A percentile compares a stretch with the other conserved stretches of the same genome.
These are phyloP conservation scores for Shinisaurus crocodilurus DNA, from an alignment of 2,113 vertebrate species.

Conservation along the genomic window DNA sequence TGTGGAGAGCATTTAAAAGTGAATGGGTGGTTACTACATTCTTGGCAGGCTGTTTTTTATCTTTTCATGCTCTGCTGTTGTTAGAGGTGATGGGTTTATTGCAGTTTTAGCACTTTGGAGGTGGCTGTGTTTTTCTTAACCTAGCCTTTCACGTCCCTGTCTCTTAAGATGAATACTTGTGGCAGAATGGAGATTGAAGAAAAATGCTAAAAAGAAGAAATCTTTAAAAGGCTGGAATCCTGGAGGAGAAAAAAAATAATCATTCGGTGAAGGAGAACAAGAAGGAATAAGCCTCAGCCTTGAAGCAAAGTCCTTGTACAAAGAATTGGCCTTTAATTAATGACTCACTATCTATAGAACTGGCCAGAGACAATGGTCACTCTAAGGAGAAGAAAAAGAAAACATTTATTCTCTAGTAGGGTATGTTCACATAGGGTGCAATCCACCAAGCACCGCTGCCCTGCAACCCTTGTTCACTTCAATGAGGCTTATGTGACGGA, in stretches of 20 bases:
- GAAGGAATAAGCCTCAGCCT: slow-evolving; percentile 60
- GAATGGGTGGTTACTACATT: slow-evolving; percentile 95
- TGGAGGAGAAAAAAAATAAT: slow-evolving; percentile 52
- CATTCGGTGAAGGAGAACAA: slow-evolving; percentile 66
- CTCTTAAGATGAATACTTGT: slow-evolving; percentile 73
- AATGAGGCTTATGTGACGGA: slow-evolving; percentile 12
- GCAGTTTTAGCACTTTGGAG: slow-evolving; percentile 96
- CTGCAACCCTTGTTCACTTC: slow-evolving; percentile 17
- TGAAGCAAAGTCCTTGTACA: slow-evolving; percentile 68
- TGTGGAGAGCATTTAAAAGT: slow-evolving; percentile 98
- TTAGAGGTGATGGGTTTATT: slow-evolving; percentile 98
- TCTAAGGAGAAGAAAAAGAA: slow-evolving; percentile 74
- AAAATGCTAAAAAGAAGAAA: slow-evolving; percentile 68
- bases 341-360: slow-evolving; percentile 72
- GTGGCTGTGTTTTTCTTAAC: slow-evolving; percentile 83
- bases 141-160: slow-evolving; percentile 73
- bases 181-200: slow-evolving; percentile 66
- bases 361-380: slow-evolving; percentile 74
- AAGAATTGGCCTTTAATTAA: slow-evolving; percentile 79
- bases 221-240: slow-evolving; percentile 48
- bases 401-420: slow-evolving; percentile 62
- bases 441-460: slow-evolving; percentile 6
- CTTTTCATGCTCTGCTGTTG: slow-evolving; percentile 92
- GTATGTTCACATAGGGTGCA: slow-evolving; percentile 55
- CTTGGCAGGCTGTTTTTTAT: slow-evolving; percentile 89